Conservation (phyloP, 2,113 vertebrate species). For the Meleagris gallopavo region DNA sequence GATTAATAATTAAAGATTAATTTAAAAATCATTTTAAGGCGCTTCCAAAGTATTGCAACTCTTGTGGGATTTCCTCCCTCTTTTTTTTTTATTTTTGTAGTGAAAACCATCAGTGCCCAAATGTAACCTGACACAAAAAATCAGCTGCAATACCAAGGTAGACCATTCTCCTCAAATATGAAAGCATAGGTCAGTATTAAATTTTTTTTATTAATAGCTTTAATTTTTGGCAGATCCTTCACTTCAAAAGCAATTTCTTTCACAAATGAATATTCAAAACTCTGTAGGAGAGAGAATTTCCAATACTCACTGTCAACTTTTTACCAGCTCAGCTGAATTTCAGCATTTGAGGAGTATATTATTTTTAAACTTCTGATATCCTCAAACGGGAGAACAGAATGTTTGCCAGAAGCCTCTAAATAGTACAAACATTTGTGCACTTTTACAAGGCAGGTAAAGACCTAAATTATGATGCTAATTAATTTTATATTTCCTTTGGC, state of each 20-base stretch:
- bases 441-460: constrained; percentile 81
- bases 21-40: background rate
- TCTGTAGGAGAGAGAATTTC: background rate
- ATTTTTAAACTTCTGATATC: constrained; percentile 44
- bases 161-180: constrained; percentile 31
- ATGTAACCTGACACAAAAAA: constrained; percentile 36
- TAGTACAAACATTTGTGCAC: constrained; percentile 74
- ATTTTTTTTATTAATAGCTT: constrained; percentile 56
- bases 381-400: constrained; percentile 59
- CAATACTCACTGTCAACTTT: background rate
- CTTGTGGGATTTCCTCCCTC: background rate
- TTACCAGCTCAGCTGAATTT: background rate
- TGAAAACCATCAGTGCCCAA: constrained; percentile 15
- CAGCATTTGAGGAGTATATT: constrained; percentile 45
- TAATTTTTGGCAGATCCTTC: constrained; percentile 27
- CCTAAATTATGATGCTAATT: constrained; percentile 82
- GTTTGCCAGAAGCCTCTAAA: constrained; percentile 73
- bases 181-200: constrained; percentile 46
- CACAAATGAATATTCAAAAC: constrained; percentile 8
- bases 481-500: constrained; percentile 83
- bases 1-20: background rate
- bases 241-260: constrained; percentile 54
- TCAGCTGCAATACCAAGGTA: constrained; percentile 23
- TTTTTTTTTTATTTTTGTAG: background rate
- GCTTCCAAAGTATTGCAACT: constrained; percentile 30